Evolutionary conservation across 2,113 vertebrate genomes (phyloP).

Genomic region (Dasyornis broadbenti): DNA sequence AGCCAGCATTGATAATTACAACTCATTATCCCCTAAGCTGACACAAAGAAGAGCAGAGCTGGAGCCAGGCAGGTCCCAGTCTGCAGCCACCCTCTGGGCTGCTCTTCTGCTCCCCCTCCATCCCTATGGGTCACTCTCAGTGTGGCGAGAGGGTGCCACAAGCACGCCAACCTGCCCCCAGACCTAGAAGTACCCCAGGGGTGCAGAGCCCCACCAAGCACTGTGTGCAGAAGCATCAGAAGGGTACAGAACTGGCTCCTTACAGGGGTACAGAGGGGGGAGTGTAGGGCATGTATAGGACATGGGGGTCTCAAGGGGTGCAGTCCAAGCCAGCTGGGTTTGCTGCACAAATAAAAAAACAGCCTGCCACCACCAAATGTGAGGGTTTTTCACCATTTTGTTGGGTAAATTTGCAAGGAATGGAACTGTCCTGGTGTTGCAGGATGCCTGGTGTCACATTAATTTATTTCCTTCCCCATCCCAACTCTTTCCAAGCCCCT

Average conservation of each 20-base stretch:
- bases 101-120: background rate
- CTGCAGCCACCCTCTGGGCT: background rate
- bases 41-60: background rate
- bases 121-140: background rate
- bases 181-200: background rate
- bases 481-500: background rate
- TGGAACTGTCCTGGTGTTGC: background rate
- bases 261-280: fast-evolving
- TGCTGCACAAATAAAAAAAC: background rate
- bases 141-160: background rate
- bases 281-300: background rate
- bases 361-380: background rate
- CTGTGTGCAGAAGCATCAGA: fast-evolving
- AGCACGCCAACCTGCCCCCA: background rate
- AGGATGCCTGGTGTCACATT: background rate
- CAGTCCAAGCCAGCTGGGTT: background rate
- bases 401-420: background rate
- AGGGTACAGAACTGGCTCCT: background rate
- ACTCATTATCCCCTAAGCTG: constrained; percentile 21
- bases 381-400: background rate
- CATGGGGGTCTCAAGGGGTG: fast-evolving
- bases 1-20: constrained; percentile 26
- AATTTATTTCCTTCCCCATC: background rate
- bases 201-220: background rate
- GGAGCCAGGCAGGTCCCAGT: background rate